Base-by-base conservation (phyloP, 2,113 vertebrate species). In the Hyla sarda region DNA sequence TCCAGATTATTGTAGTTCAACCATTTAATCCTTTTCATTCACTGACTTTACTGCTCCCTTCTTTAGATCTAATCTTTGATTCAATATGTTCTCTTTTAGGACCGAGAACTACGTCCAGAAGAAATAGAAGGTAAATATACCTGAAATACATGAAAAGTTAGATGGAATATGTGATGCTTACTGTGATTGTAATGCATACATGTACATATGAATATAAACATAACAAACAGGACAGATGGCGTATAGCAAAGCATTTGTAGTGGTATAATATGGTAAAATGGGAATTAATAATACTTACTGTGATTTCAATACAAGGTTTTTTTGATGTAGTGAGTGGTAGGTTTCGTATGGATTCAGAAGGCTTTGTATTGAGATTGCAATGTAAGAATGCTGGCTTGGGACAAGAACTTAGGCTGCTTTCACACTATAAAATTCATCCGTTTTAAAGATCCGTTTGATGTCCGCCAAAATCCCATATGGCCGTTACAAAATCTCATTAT, bases 101-200 rank as follows among this genome's bases (percentile, higher is more conserved):
- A 98, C 91, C 94, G 98, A 94, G 95, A 98, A 76, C 90, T 99
- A 89, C 96, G 97, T 80, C 97, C 98, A 0, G 98, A 99, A 90
- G 98, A 99, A 93, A 95, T 99, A 72, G 98, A 99, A 95, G 98
- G 98, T 99, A 95, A 91, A 71, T 47, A 81, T n/a, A n/a, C n/a
- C n/a, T n/a, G n/a, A 58, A 32, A 58, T 41, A 9, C 45, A 50
- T 23, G 45, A 8, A 28, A 48, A 75, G 47, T n/a, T n/a, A 23
- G 2, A 17, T 14, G 13, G 2, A 19, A 19, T 50, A 19, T 50
- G 13, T 76, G 12, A 75, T 50, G 41, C 45, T 74, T 47, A 7
- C 21, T 17, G n/a, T 28, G 41, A 10, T 2, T 74, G 7, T 37
- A 2, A 0, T 74, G 23, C n/a, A 74, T 1, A 30, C 3, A 69